Percentiles rank a stretch among this genome's conserved stretches.
Conservation (phyloP, 2,797 vertebrate species). For the Buceros bicornis region DNA sequence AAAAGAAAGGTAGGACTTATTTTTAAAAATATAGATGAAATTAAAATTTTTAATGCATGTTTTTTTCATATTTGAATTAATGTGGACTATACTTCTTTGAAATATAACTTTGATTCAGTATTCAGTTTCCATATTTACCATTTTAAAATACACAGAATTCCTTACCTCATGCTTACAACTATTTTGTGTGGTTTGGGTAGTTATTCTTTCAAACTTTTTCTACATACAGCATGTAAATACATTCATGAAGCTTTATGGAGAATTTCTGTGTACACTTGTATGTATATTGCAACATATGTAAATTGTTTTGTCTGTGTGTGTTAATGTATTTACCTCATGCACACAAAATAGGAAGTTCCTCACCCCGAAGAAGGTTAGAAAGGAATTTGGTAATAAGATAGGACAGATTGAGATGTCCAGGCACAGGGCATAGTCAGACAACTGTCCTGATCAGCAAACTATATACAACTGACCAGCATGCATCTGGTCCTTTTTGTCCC, state of each 20-base stretch:
- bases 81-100: not conserved
- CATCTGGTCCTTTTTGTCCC: not conserved
- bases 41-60: not conserved
- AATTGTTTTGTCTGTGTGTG: not conserved
- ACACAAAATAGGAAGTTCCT: not conserved
- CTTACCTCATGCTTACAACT: not conserved
- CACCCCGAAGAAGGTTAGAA: not conserved
- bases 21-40: not conserved
- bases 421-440: not conserved
- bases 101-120: not conserved
- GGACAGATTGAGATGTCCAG: not conserved
- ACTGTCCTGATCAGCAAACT: not conserved
- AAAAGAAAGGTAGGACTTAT: conserved; percentile 90
- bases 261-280: not conserved
- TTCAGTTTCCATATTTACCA: not conserved
- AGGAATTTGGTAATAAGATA: not conserved
- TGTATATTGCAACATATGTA: not conserved
- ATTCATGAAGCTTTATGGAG: not conserved
- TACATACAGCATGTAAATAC: not conserved
- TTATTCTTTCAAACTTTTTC: not conserved
- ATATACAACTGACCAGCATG: not conserved
- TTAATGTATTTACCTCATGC: not conserved
- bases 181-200: not conserved
- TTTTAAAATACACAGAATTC: not conserved
- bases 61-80: not conserved